Evolutionary conservation across 2,113 vertebrate genomes (phyloP).

Genomic region (Nerophis ophidion): DNA sequence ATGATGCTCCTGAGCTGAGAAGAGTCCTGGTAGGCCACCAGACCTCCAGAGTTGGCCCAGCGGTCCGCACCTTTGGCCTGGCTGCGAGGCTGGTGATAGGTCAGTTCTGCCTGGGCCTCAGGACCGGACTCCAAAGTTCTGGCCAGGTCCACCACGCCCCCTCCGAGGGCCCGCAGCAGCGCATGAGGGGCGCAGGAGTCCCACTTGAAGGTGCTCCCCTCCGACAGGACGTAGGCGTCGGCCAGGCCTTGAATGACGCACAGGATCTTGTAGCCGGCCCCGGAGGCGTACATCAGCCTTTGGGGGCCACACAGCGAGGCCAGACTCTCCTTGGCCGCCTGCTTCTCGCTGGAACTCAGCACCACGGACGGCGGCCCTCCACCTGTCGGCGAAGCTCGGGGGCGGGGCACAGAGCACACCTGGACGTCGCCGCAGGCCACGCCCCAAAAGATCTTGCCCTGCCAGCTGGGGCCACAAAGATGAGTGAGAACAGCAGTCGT

Average conservation of each 20-base stretch:
- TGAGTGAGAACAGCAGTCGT: not conserved
- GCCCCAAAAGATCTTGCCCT: constrained; percentile 74
- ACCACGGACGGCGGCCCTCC: constrained; percentile 52
- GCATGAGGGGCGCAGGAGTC: constrained; percentile 76
- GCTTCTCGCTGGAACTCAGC: constrained; percentile 73
- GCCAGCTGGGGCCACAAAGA: constrained; percentile 62
- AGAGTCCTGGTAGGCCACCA: constrained; percentile 70
- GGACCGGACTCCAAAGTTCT: constrained; percentile 37
- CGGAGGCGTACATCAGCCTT: constrained; percentile 65
- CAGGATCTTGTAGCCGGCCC: constrained; percentile 77
- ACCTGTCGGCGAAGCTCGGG: not conserved
- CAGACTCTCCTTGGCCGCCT: constrained; percentile 57
- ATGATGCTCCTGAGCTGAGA: constrained; percentile 54
- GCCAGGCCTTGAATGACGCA: constrained; percentile 73
- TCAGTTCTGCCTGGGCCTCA: constrained; percentile 55
- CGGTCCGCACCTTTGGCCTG: constrained; percentile 56
- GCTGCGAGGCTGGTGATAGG: constrained; percentile 57
- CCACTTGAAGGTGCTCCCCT: constrained; percentile 77
- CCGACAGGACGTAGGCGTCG: constrained; percentile 71
- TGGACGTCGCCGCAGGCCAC: constrained; percentile 54
- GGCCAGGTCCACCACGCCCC: constrained; percentile 62
- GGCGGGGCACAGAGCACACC: constrained; percentile 54
- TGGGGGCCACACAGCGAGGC: constrained; percentile 48
- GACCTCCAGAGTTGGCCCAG: constrained; percentile 71
- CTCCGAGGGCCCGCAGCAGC: constrained; percentile 72